Base-by-base conservation (phyloP, 1,140 invertebrate species). In the Hormaphis cornu region DNA sequence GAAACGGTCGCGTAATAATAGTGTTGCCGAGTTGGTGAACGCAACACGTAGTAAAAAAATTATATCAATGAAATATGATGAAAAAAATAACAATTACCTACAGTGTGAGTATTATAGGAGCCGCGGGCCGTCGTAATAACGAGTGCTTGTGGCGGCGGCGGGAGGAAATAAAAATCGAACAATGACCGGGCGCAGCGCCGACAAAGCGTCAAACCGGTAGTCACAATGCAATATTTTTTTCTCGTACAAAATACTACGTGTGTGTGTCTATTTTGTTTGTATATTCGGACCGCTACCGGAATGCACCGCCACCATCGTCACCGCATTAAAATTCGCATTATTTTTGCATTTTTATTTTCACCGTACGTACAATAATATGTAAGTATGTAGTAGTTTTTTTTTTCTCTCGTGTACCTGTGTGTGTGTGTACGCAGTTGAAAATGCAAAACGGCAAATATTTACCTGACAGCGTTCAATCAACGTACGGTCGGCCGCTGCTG, bases 401-500 rank as follows among this genome's bases (percentile, higher is more conserved):
- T 40, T 40, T 59, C 26, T 40, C 16, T 30, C 30, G 28, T 30
- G 3, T 12, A 30, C 2, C 30, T 53, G 14, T 26, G 42, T 46
- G 12, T 46, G 8, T 46, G 6, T 46, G 5, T 46, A 30, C 6
- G 5, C 8, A 58, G 44, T 20, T 10, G 44, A 66, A 66, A 66
- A 66, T 66, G 61, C 61, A 66, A 66, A 66, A 66, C 61, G 42
- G 42, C 28, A 30, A 66, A 66, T 66, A 66, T 66, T 66, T 66
- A 28, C 28, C 12, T 48, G 61, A 66, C 61, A 66, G 61, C 61
- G 61, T 46, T 50, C 61, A 35, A 66, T 66, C 61, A 63, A 48
- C 59, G 30, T 6, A n/a, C 42, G 59, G 42, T 30, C 59, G 42
- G 33, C n/a, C 18, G 20, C 10, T 16, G 52, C 22, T 0, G n/a